A percentile compares a stretch with the other conserved stretches of the same genome.
phyloP scores from a whole-genome alignment of 2,888 invertebrate genomes.

The Erannis defoliaria region DNA sequence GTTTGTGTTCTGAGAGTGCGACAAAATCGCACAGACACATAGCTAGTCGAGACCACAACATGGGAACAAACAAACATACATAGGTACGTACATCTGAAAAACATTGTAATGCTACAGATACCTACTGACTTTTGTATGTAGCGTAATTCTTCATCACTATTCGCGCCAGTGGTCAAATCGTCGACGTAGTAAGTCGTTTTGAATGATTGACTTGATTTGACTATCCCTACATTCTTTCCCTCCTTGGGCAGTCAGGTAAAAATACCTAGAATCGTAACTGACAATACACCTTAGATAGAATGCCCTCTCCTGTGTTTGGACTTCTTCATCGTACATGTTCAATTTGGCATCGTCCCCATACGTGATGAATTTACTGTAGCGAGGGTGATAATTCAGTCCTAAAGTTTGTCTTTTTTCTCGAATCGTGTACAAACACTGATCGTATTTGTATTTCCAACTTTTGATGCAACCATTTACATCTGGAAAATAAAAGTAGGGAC shows the following conservation, averaged over 20 bases:
- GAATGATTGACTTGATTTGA: too few species aligned
- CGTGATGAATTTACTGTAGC: conserved; percentile 83
- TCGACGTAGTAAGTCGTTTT: too few species aligned
- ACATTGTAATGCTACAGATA: too few species aligned
- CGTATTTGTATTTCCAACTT: conserved; percentile 89
- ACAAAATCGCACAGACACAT: too few species aligned
- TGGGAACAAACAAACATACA: too few species aligned
- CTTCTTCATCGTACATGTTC: conserved; percentile 90
- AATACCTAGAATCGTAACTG: neutral
- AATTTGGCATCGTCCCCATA: conserved; percentile 89
- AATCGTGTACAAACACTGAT: conserved; percentile 88
- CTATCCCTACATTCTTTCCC: too few species aligned
- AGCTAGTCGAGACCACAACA: too few species aligned
- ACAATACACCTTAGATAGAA: conserved; percentile 84
- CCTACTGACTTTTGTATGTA: too few species aligned
- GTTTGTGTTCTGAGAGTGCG: too few species aligned
- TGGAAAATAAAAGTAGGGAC: conserved; percentile 57
- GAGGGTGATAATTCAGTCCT: conserved; percentile 88
- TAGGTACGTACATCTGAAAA: too few species aligned
- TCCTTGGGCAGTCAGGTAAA: neutral
- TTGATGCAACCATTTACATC: conserved; percentile 90
- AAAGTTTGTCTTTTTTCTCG: conserved; percentile 89
- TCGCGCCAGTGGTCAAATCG: too few species aligned
- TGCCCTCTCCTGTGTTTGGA: conserved; percentile 87
- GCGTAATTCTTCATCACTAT: too few species aligned